Evolutionary conservation across 2,888 invertebrate genomes (phyloP), one percentile per base, ranked within the genome.

Genomic region (Luperina testacea): DNA sequence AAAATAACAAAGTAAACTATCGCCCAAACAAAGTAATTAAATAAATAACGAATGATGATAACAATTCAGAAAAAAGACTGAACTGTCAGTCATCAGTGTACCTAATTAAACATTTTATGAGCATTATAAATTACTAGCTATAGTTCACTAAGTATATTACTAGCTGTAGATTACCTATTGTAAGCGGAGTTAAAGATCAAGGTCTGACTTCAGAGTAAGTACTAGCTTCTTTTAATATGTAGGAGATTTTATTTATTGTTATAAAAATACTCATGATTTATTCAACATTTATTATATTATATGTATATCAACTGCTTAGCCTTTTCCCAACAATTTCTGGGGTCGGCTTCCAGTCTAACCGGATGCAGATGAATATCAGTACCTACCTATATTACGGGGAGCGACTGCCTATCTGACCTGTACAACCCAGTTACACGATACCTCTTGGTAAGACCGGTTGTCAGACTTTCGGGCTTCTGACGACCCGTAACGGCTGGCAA

Each of bases 21-120:
- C 6, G 9, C 17, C 2, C 2, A 42, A 57, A 63, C 63, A 48
- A 63, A 75, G 32, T 81, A 68, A 67, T 53, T 51, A 7, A 78
- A 64, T 69, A n/a, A 38, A 32, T 53, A 68, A 11, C 20, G 1
- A 63, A 38, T 45, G 68, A 75, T 80, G 75, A 63, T 32, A 32
- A 32, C 32, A 32, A 32, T 17, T 51, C 38, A 3, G 27, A 48
- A 61, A 81, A 75, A 75, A 48, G 6, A 61, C 53, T 24, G 24
- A 11, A 75, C 32, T 20, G 4, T 5, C n/a, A 67, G 42, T 67
- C 11, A 68, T 53, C 45, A 53, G 24, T 4, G 67, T 11, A 32
- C 32, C 32, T 32, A 15, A 59, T 59, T 27, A 45, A 20, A 53
- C 0, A 32, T 80, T 73, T 80, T 72, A 80, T 65, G 24, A 77